Evolutionary conservation across 2,888 invertebrate genomes (phyloP).

Genomic region (Drosophila prostipennis): DNA sequence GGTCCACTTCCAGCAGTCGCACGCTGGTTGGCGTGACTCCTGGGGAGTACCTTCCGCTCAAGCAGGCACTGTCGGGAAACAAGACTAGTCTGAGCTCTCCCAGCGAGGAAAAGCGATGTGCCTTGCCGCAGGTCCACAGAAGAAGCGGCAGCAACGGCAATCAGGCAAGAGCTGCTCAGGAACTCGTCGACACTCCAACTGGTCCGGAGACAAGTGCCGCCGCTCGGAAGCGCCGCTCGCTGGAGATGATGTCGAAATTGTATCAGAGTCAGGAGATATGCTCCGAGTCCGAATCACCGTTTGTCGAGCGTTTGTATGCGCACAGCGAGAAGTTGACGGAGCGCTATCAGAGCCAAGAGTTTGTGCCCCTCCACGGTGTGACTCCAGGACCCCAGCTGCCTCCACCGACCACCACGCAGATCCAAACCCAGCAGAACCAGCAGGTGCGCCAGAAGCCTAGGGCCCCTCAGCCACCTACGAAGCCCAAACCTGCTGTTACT

Average conservation of each 20-base stretch:
- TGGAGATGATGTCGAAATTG: constrained; percentile 85
- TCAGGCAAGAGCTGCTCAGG: constrained; percentile 62
- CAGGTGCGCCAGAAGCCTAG: constrained; percentile 62
- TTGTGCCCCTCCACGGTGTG: constrained; percentile 84
- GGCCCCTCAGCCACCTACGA: constrained; percentile 74
- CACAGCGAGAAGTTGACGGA: constrained; percentile 87
- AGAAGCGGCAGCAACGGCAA: constrained; percentile 78
- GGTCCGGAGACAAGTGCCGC: constrained; percentile 72
- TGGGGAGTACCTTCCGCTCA: constrained; percentile 84
- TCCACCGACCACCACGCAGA: constrained; percentile 26
- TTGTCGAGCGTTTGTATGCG: constrained; percentile 87
- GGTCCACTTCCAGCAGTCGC: constrained; percentile 92
- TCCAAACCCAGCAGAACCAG: constrained; percentile 67
- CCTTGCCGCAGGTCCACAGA: constrained; percentile 81
- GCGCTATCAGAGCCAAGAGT: constrained; percentile 88
- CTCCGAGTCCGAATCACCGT: constrained; percentile 84
- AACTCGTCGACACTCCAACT: constrained; percentile 56
- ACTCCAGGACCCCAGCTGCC: constrained; percentile 6
- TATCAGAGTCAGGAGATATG: constrained; percentile 87
- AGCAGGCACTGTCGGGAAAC: constrained; percentile 73
- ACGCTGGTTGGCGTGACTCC: constrained; percentile 87
- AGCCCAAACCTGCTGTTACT: constrained; percentile 79
- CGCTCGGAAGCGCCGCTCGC: constrained; percentile 84
- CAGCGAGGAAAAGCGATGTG: constrained; percentile 76
- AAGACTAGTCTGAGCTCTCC: constrained; percentile 75